phyloP scores from a whole-genome alignment of 2,888 invertebrate species.

The Digitonthophagus gazella region DNA sequence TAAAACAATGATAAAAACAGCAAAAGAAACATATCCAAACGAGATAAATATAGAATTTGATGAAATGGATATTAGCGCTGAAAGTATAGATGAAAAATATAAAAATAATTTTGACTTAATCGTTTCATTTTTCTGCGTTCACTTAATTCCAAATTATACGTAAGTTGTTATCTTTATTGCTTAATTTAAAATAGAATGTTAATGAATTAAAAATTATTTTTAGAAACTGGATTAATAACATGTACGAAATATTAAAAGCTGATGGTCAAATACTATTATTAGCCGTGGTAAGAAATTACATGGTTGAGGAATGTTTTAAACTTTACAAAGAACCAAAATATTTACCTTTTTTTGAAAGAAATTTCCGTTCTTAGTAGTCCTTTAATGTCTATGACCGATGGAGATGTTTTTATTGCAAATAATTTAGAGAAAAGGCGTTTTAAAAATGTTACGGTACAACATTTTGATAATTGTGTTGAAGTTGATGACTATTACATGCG shows the following conservation, averaged over 20 bases:
- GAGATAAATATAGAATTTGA: slow-evolving; percentile 49
- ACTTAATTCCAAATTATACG: slow-evolving; percentile 76
- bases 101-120: slow-evolving; percentile 62
- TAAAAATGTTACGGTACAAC: too few relatives aligned
- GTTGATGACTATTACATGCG: too few relatives aligned
- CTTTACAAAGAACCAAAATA: too few relatives aligned
- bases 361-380: too few relatives aligned
- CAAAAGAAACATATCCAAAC: slow-evolving; percentile 47
- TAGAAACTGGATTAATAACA: background rate
- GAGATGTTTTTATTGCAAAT: too few relatives aligned
- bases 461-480: too few relatives aligned
- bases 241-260: background rate
- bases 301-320: too few relatives aligned
- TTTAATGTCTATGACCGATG: too few relatives aligned
- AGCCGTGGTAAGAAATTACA: too few relatives aligned
- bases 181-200: background rate
- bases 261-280: background rate
- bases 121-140: slow-evolving; percentile 76
- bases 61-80: slow-evolving; percentile 59
- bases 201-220: background rate
- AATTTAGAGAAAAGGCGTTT: too few relatives aligned
- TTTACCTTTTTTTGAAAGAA: too few relatives aligned
- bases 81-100: slow-evolving; percentile 53
- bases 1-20: slow-evolving; percentile 65
- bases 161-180: slow-evolving; percentile 43